These are phyloP conservation scores for Ctenochaetus hawaiiensis DNA, from an alignment of 2,797 vertebrate genomes.

Conservation along the genomic window DNA sequence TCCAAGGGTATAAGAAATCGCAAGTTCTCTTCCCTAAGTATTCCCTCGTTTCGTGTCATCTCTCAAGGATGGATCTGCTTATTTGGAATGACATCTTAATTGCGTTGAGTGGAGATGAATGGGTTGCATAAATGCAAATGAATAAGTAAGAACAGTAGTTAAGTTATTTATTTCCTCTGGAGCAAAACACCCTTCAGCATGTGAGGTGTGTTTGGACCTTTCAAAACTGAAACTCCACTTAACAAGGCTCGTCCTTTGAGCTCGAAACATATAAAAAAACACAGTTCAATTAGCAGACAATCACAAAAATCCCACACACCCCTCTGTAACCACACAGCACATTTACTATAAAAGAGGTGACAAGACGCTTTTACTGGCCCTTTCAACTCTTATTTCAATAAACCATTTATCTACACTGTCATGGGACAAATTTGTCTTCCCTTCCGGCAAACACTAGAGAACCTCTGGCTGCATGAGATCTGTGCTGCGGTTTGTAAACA, in stretches of 20 bases:
- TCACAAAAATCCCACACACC: constrained; percentile 12
- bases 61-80: constrained; percentile 52
- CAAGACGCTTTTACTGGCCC: constrained; percentile 62
- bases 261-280: constrained; percentile 49
- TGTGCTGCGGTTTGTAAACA: constrained; percentile 50
- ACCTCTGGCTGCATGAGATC: constrained; percentile 56
- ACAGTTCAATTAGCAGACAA: constrained; percentile 63
- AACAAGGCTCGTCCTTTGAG: constrained; percentile 16
- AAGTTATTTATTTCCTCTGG: constrained; percentile 67
- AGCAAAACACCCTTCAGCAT: constrained; percentile 42
- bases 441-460: constrained; percentile 61
- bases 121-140: constrained; percentile 70
- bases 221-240: constrained; percentile 41
- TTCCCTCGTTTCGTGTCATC: constrained; percentile 50
- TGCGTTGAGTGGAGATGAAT: constrained; percentile 66
- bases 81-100: constrained; percentile 76
- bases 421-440: constrained; percentile 66
- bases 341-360: constrained; percentile 62
- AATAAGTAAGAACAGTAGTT: constrained; percentile 69
- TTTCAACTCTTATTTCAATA: constrained; percentile 68
- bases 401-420: constrained; percentile 63
- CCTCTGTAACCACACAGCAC: constrained; percentile 43
- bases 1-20: constrained; percentile 56
- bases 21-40: constrained; percentile 53
- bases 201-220: constrained; percentile 47